A percentile compares a stretch with the other conserved stretches of the same genome.
These are phyloP conservation scores for Montipora sp. DNA, from an alignment of 64 coral and sea anemone genomes.

Conservation along the genomic window DNA sequence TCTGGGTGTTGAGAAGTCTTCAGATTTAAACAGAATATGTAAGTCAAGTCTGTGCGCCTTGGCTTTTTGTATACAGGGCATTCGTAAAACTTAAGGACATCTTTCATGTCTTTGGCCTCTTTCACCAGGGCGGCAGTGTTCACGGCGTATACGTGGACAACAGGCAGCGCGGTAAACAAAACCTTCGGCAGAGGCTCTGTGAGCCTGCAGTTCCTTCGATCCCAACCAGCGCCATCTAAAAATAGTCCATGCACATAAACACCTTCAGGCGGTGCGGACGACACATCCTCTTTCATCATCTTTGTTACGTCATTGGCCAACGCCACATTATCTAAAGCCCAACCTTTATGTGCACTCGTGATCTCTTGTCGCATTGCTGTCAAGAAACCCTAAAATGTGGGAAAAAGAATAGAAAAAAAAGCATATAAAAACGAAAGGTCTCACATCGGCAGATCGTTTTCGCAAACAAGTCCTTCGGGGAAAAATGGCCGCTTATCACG, in stretches of 20 bases:
- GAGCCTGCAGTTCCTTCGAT: constrained; percentile 91
- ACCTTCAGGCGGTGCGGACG: constrained; percentile 83
- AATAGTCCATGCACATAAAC: constrained; percentile 97
- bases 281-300: constrained; percentile 97
- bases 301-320: constrained; percentile 94
- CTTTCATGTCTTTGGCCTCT: constrained; percentile 52
- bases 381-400: constrained; percentile 75
- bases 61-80: constrained; percentile 99
- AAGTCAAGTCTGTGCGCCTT: constrained; percentile 89
- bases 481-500: no score
- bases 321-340: constrained; percentile 93
- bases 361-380: constrained; percentile 99
- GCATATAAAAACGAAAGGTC: background rate
- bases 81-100: constrained; percentile 82
- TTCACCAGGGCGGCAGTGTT: constrained; percentile 68
- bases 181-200: constrained; percentile 89
- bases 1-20: constrained; percentile 90
- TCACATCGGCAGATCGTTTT: no score
- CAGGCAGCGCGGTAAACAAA: constrained; percentile 87
- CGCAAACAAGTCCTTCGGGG: no score
- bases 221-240: constrained; percentile 98
- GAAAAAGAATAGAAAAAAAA: background rate
- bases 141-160: constrained; percentile 91
- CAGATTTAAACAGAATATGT: constrained; percentile 97
- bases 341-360: constrained; percentile 97